Percentiles rank a stretch among this genome's conserved stretches.
Conservation (phyloP, 2,888 invertebrate genomes). For the Zonitis immaculata region DNA sequence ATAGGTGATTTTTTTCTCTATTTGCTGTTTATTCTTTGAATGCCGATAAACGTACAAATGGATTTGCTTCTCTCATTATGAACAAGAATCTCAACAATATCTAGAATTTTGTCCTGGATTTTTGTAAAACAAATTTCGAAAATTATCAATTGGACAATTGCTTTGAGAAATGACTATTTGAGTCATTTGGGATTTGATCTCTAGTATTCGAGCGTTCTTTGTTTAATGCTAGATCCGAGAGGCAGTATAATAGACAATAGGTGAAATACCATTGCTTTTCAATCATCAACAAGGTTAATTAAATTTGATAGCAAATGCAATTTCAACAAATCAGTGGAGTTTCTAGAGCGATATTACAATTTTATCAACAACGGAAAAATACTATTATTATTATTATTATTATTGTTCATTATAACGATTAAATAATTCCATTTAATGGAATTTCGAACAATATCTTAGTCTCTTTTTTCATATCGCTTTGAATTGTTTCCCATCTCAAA, state of each 20-base stretch:
- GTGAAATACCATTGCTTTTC: background rate
- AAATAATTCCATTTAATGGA: too few relatives aligned
- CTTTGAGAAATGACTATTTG: background rate
- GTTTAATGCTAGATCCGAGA: background rate
- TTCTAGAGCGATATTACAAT: background rate
- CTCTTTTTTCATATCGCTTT: too few relatives aligned
- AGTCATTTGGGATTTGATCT: background rate
- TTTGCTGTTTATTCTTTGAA: background rate
- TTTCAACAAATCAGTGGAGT: background rate
- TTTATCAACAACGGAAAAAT: background rate
- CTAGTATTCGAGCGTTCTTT: background rate
- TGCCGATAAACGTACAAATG: background rate
- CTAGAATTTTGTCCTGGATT: too few relatives aligned
- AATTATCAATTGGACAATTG: background rate
- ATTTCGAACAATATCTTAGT: too few relatives aligned
- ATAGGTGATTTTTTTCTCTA: constrained; percentile 5
- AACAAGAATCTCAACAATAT: too few relatives aligned
- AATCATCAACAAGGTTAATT: background rate
- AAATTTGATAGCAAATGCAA: background rate
- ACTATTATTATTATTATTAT: background rate
- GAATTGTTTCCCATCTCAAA: background rate
- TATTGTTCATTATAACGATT: too few relatives aligned
- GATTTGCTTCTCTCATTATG: background rate
- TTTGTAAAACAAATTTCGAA: too few relatives aligned
- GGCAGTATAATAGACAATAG: background rate